Base-by-base conservation (phyloP, 2,888 invertebrate species). In the Oscheius sp. region DNA sequence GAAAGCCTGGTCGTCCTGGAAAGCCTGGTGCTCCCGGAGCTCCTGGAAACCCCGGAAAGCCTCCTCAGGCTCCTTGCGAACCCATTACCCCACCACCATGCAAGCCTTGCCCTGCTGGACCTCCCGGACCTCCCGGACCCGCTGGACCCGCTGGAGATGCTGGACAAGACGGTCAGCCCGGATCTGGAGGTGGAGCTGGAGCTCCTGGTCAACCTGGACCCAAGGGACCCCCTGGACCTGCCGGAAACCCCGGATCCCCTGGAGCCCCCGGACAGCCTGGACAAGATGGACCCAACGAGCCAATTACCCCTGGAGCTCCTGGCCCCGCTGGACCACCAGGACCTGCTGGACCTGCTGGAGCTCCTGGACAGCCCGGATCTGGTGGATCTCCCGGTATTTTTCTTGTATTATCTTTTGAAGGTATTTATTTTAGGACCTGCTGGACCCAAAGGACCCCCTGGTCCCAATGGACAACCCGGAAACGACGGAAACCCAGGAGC, bases 201-300 rank as follows among this genome's bases (percentile, higher is more conserved):
- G 72, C 73, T 54, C 78, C 78, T 61, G 78, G 78, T 74, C 73
- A 75, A 9, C 81, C 81, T 47, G 80, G 80, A 69, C 57, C 57
- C 41, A 74, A 75, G 70, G 80, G 80, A 72, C 77, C 77, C 41
- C 67, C 75, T 20, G 80, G 80, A 70, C 74, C 73, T 41, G 72
- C 74, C 54, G 78, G 79, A 69, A 73, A 77, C 68, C 80, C 78
- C 41, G 77, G 80, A 71, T 69, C 74, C 9, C 78, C 78, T 32
- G 78, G 78, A 70, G 79, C 81, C 56, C 74, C 77, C 36, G 82
- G 82, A 76, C 70, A 72, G 54, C 80, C 81, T 62, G 82, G 82
- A 73, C 75, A 73, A 57, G 74, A 77, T 36, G 78, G 74, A 14
- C 77, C 72, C 65, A 70, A 69, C 70, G 78, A 76, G 73, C 77